Evolutionary conservation across 2,113 vertebrate genomes (phyloP).

Genomic region (Ptyas mucosa): DNA sequence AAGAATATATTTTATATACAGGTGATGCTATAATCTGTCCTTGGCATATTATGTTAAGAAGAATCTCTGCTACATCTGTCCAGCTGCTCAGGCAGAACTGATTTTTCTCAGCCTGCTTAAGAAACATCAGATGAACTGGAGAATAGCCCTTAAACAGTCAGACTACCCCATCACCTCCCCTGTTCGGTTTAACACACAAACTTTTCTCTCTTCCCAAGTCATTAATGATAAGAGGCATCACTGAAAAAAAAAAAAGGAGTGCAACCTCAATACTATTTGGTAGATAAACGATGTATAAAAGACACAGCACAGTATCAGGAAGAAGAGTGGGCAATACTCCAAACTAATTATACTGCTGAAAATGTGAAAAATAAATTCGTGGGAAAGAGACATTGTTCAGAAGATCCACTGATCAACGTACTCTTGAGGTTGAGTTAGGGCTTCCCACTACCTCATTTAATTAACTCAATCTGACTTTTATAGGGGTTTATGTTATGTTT

Average conservation of each 20-base stretch:
- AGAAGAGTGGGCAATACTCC: slow-evolving; percentile 17
- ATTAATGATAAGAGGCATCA: slow-evolving; percentile 2
- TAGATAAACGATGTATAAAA: slow-evolving; percentile 33
- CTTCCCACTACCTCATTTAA: slow-evolving; percentile 69
- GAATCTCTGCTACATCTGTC: neutral
- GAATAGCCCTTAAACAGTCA: neutral
- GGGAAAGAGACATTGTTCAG: slow-evolving; percentile 63
- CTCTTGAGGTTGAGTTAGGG: slow-evolving; percentile 65
- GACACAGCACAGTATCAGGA: slow-evolving; percentile 7
- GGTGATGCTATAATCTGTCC: neutral
- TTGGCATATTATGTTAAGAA: neutral
- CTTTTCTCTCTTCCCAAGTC: neutral
- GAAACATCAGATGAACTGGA: neutral
- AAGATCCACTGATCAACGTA: slow-evolving; percentile 62
- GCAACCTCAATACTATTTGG: neutral
- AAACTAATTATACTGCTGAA: slow-evolving; percentile 52
- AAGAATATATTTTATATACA: neutral
- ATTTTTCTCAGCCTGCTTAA: neutral
- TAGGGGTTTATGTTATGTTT: slow-evolving; percentile 68
- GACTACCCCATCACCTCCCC: too few species aligned
- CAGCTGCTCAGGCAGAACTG: neutral
- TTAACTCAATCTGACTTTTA: slow-evolving; percentile 76
- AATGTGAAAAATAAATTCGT: slow-evolving; percentile 66
- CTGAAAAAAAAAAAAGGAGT: neutral
- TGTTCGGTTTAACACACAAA: neutral